phyloP scores from a whole-genome alignment of 2,888 invertebrate genomes.

The Eulithis prunata region DNA sequence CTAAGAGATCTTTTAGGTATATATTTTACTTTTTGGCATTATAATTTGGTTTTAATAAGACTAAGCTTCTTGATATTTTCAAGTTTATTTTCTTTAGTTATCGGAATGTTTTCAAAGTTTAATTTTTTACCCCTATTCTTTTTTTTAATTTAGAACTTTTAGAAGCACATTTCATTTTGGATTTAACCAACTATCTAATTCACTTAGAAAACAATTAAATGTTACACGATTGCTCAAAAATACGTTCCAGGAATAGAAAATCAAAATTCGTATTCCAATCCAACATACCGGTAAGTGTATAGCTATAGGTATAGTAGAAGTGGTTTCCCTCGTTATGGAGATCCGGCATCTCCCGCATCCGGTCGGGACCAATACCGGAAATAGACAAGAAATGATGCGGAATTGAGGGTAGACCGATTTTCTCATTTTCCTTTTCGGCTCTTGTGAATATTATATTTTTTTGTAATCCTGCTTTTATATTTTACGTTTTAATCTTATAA shows the following conservation, averaged over 20 bases:
- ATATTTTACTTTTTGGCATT: no score
- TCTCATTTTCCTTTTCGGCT: conserved; percentile 28
- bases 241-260: conserved; percentile 4
- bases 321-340: conserved; percentile 72
- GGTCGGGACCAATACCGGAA: conserved; percentile 70
- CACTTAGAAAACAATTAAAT: no score
- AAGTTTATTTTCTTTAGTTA: conserved; percentile 3
- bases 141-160: not conserved
- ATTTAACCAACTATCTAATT: no score
- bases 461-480: conserved; percentile 8
- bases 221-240: not conserved
- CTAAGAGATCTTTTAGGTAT: conserved; percentile 20
- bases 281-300: conserved; percentile 24
- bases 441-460: conserved; percentile 15
- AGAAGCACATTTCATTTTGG: no score
- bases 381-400: conserved; percentile 63
- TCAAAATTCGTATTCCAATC: conserved; percentile 9
- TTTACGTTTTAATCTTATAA: not conserved
- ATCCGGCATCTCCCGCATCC: conserved; percentile 67
- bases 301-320: conserved; percentile 40
- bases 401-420: conserved; percentile 46
- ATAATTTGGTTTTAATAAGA: no score
- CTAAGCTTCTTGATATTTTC: no score
- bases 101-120: not conserved
- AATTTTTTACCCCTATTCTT: not conserved